A percentile compares a stretch with the other conserved stretches of the same genome.
Conservation (phyloP, 2,113 vertebrate species). For the Perognathus longimembris region DNA sequence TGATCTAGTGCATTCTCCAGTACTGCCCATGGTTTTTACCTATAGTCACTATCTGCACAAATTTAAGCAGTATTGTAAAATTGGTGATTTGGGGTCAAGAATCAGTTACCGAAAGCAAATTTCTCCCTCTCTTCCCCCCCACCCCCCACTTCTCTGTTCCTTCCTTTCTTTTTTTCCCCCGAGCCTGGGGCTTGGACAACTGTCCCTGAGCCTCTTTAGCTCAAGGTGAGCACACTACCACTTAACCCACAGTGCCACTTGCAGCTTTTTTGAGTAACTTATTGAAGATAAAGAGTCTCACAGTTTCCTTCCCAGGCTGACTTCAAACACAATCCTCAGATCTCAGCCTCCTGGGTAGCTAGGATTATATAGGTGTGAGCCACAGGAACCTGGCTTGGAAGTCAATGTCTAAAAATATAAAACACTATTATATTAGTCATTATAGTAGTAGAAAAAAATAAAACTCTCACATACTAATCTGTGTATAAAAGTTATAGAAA, state of each 20-base stretch:
- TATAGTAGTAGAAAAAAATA: neutral
- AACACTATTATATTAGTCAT: neutral
- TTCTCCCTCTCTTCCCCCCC: neutral
- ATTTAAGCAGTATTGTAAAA: neutral
- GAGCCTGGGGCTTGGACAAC: too few species aligned
- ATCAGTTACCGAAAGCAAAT: constrained; percentile 21
- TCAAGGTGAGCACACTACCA: too few species aligned
- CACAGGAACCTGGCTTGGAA: neutral
- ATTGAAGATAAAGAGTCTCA: too few species aligned
- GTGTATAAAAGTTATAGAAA: neutral
- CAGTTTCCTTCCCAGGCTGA: too few species aligned
- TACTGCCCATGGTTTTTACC: neutral
- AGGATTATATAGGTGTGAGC: too few species aligned
- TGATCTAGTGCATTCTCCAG: neutral
- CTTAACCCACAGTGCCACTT: too few species aligned
- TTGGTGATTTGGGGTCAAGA: neutral
- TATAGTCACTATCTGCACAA: neutral
- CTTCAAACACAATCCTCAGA: too few species aligned
- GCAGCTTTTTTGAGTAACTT: too few species aligned
- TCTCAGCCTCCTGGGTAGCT: too few species aligned
- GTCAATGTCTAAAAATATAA: constrained; percentile 16
- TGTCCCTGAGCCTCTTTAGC: too few species aligned
- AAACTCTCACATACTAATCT: neutral
- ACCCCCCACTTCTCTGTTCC: too few species aligned
- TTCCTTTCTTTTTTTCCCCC: too few species aligned